Evolutionary conservation across 2,888 invertebrate genomes (phyloP).

Genomic region (Euplexia lucipara): DNA sequence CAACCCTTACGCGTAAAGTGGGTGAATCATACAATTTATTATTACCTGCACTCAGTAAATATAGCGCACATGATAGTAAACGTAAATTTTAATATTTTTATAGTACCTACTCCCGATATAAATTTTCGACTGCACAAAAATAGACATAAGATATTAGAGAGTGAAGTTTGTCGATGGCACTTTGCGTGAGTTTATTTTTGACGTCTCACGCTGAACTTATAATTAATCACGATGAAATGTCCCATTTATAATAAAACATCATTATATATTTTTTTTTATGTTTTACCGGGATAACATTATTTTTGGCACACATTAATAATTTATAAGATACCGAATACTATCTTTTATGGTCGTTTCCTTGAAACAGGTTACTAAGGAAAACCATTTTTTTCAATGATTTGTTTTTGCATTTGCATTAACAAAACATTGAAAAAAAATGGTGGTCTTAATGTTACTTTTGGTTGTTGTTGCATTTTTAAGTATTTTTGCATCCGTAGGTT

Average conservation of each 20-base stretch:
- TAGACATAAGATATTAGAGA: constrained; percentile 31
- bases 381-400: too few relatives aligned
- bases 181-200: constrained; percentile 28
- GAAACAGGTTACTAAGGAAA: too few relatives aligned
- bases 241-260: constrained; percentile 39
- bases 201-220: constrained; percentile 32
- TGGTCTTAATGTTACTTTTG: too few relatives aligned
- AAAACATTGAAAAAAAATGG: too few relatives aligned
- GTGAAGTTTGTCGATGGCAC: constrained; percentile 38
- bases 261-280: constrained; percentile 7
- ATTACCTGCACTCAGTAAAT: constrained; percentile 10
- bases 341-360: not conserved
- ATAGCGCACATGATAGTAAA: constrained; percentile 32
- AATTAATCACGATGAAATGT: constrained; percentile 35
- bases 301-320: constrained; percentile 2
- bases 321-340: not conserved
- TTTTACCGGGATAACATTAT: constrained; percentile 23
- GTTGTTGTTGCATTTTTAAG: too few relatives aligned
- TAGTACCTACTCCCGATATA: constrained; percentile 24
- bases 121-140: constrained; percentile 44
- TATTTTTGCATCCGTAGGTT: too few relatives aligned
- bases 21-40: constrained; percentile 38
- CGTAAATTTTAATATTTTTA: constrained; percentile 47
- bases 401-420: too few relatives aligned
- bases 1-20: constrained; percentile 22